phyloP scores from a whole-genome alignment of 2,113 vertebrate species.

The Nettapus auritus region DNA sequence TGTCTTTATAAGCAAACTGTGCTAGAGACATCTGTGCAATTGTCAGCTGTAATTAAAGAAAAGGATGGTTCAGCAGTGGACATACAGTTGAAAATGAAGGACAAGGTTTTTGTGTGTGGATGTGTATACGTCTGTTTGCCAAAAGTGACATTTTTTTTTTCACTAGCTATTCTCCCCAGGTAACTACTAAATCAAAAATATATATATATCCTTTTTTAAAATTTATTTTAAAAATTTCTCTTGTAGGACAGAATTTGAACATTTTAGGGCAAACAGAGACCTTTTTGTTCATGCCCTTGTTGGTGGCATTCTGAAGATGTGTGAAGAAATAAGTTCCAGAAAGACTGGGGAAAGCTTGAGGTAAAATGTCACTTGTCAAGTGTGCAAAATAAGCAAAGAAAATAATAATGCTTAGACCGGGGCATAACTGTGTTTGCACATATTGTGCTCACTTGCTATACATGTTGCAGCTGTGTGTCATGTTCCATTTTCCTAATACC shows the following conservation, averaged over 20 bases:
- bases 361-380: background rate
- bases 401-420: background rate
- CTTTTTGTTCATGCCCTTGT: background rate
- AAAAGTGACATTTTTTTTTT: background rate
- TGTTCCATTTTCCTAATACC: constrained; percentile 2
- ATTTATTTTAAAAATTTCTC: background rate
- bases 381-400: background rate
- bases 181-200: background rate
- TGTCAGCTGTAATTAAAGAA: constrained; percentile 51
- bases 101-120: background rate
- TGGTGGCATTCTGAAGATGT: background rate
- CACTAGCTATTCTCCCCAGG: constrained; percentile 4
- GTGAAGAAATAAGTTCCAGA: background rate
- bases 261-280: background rate
- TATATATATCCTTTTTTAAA: background rate
- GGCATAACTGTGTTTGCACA: background rate
- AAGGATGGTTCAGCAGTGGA: constrained; percentile 9
- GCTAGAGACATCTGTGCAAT: constrained; percentile 37
- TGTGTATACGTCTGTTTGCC: background rate
- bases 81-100: constrained; percentile 22
- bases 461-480: background rate
- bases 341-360: background rate
- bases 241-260: background rate
- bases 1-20: constrained; percentile 30
- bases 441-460: background rate